These are phyloP conservation scores for Muscicapa adusta DNA, from an alignment of 2,113 vertebrate species.

Conservation along the genomic window DNA sequence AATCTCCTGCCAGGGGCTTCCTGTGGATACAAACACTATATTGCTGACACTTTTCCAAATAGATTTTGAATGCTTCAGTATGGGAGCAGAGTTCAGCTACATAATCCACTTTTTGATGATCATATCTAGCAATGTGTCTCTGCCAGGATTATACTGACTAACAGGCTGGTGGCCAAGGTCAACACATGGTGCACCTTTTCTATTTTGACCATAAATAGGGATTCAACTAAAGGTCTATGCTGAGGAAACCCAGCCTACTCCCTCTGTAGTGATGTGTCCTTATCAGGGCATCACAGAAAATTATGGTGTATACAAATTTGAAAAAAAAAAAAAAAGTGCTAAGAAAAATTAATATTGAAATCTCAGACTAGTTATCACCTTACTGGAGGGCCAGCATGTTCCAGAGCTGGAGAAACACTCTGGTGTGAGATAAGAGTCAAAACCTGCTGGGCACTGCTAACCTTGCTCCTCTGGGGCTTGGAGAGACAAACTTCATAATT, in stretches of 20 bases:
- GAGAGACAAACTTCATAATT: background rate
- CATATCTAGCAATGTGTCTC: background rate
- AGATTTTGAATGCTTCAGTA: slow-evolving; percentile 35
- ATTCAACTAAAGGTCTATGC: background rate
- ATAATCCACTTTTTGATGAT: slow-evolving; percentile 53
- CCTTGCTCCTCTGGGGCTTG: background rate
- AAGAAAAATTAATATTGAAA: background rate
- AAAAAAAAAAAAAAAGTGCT: background rate
- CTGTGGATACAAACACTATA: background rate
- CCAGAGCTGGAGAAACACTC: background rate
- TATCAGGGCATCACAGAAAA: background rate
- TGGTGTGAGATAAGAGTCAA: background rate
- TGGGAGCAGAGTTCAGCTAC: slow-evolving; percentile 27
- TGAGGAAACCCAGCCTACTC: background rate
- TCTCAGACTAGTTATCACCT: background rate
- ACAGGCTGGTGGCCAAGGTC: slow-evolving; percentile 3
- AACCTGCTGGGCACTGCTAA: background rate
- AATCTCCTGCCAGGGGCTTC: background rate
- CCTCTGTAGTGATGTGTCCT: background rate
- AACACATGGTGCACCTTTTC: background rate
- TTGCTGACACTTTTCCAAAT: slow-evolving; percentile 42
- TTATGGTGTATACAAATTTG: background rate
- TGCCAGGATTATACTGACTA: slow-evolving; percentile 1
- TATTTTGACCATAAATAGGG: background rate
- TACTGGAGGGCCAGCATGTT: accelerated